Conservation (phyloP, 2,797 vertebrate species). For the Pterois miles region DNA sequence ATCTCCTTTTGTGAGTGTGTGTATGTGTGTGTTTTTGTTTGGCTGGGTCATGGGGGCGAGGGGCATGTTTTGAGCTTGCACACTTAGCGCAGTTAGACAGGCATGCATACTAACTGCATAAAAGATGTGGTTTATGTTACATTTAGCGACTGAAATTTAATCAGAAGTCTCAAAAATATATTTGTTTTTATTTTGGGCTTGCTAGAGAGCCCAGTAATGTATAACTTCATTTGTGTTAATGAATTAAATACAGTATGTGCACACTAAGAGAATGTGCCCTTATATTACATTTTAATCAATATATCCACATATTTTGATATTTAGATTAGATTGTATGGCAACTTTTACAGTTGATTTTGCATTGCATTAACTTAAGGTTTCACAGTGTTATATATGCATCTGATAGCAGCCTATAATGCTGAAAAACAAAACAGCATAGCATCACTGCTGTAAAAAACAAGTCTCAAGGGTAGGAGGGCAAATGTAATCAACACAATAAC, state of each 20-base stretch:
- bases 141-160: constrained; percentile 15
- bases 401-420: background rate
- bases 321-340: background rate
- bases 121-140: constrained; percentile 18
- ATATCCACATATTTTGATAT: background rate
- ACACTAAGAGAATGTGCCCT: constrained; percentile 7
- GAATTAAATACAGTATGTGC: constrained; percentile 2
- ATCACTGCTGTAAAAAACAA: background rate
- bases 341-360: background rate
- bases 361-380: background rate
- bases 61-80: constrained; percentile 24
- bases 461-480: background rate
- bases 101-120: constrained; percentile 11
- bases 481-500: background rate
- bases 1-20: constrained; percentile 44
- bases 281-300: background rate
- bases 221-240: constrained; percentile 6
- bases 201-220: background rate
- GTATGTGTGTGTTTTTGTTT: background rate
- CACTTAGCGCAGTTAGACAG: constrained; percentile 7
- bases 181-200: background rate
- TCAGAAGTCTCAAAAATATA: constrained; percentile 2
- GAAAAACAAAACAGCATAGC: background rate
- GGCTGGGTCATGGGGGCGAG: constrained; percentile 30
- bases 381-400: background rate